Evolutionary conservation across 2,888 invertebrate species (phyloP), one percentile per base, ranked within the genome.

Genomic region (Phyto melanocephala): DNA sequence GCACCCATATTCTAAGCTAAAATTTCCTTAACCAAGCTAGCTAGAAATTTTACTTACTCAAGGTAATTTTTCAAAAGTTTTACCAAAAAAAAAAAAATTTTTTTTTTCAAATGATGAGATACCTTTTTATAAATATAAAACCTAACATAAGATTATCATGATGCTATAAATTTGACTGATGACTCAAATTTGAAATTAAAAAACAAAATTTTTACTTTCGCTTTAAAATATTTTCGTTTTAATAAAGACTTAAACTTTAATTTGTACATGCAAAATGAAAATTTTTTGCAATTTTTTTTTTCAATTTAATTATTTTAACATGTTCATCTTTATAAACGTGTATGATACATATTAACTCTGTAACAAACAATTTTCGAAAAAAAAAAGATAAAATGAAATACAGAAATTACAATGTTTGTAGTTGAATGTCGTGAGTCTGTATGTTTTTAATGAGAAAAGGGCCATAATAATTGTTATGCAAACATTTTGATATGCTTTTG

Each of bases 401-500:
- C 28, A 28, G 6, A 28, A 67, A 37, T 52, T 22, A 67, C 10
- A 65, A 35, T 50, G 15, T 24, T 10, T 17, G 45, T 17, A 45
- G 15, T n/a, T 24, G 11, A 4, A 37, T n/a, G 35, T 22, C 15
- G 52, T 52, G 52, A 15, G 52, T 24, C 37, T 37, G 20, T 22
- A 10, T 28, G 6, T 28, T 6, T 6, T 5, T 28, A 3, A 5
- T 17, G 22, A 35, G 47, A 60, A 33, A 47, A 35, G 4, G 40
- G 22, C 22, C 45, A 22, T 45, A 50, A 58, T 60, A 40, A 67
- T 60, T 65, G 28, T 76, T 76, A 60, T 52, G 58, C 42, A 76
- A 67, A 6, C 1, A 1, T 28, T 58, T 35, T 45, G 20, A 17
- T 58, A 58, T 20, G 20, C 6, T 11, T 20, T 37, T 20, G 6